These are phyloP conservation scores for Philaethria dido DNA, from an alignment of 2,888 invertebrate genomes.

Conservation along the genomic window DNA sequence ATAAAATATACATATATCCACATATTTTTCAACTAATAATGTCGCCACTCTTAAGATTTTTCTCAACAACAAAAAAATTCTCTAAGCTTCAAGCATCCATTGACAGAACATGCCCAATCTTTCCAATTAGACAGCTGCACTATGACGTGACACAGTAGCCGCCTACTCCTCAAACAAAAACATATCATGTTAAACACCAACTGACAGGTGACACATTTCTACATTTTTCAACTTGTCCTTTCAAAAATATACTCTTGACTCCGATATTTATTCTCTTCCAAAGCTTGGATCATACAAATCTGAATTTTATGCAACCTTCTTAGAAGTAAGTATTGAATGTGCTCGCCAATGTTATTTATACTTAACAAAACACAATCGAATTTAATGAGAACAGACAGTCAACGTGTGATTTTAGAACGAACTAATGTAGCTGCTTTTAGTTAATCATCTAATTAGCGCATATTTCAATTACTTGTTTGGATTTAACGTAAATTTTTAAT, in stretches of 20 bases:
- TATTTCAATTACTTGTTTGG: conserved; percentile 39
- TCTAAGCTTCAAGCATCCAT: neutral
- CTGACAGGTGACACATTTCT: conserved; percentile 84
- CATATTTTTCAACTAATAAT: no score
- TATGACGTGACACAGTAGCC: conserved; percentile 67
- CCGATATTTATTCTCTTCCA: conserved; percentile 62
- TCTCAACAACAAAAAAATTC: neutral
- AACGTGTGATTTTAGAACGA: conserved; percentile 61
- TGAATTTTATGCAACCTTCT: conserved; percentile 51
- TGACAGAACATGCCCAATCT: conserved; percentile 54
- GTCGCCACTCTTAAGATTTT: no score
- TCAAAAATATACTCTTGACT: conserved; percentile 70
- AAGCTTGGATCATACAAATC: conserved; percentile 49
- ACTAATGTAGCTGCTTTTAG: conserved; percentile 64
- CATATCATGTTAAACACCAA: conserved; percentile 82
- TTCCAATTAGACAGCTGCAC: conserved; percentile 69
- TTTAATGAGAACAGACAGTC: conserved; percentile 68
- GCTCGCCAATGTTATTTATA: conserved; percentile 30
- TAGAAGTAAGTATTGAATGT: conserved; percentile 48
- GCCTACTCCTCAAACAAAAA: conserved; percentile 61
- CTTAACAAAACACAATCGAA: conserved; percentile 55
- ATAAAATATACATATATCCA: no score
- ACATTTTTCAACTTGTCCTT: conserved; percentile 83
- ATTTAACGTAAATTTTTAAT: conserved; percentile 1
- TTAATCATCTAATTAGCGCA: conserved; percentile 60